These are phyloP conservation scores for Sebastes itinus DNA, from an alignment of 2,797 vertebrate genomes.

Conservation along the genomic window DNA sequence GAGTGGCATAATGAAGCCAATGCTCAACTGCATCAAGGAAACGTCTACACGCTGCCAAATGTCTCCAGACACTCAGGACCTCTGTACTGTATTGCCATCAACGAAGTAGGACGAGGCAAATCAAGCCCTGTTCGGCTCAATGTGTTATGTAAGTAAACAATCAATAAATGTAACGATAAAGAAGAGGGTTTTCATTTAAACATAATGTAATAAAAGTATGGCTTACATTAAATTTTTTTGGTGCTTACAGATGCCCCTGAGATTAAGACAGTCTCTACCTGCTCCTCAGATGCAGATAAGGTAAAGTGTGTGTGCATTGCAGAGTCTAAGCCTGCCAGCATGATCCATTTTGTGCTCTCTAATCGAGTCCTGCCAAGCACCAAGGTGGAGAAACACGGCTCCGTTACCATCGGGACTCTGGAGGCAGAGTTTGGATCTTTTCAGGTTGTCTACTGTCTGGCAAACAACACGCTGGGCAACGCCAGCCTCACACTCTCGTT, in stretches of 20 bases:
- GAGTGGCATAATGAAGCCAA: constrained; percentile 56
- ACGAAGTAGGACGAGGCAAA: constrained; percentile 43
- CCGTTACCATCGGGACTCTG: constrained; percentile 52
- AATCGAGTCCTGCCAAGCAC: constrained; percentile 35
- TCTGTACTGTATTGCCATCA: constrained; percentile 71
- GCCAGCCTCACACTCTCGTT: constrained; percentile 33
- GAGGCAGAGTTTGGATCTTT: constrained; percentile 20
- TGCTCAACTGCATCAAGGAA: constrained; percentile 11
- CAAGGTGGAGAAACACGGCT: constrained; percentile 33
- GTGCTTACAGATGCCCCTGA: constrained; percentile 70
- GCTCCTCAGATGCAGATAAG: constrained; percentile 28
- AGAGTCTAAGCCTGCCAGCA: constrained; percentile 69
- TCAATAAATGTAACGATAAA: background rate
- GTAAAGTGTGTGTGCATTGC: constrained; percentile 69
- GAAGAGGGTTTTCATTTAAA: background rate
- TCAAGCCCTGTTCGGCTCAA: constrained; percentile 57
- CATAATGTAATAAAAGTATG: no score
- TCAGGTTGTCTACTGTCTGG: constrained; percentile 60
- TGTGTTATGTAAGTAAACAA: constrained; percentile 67
- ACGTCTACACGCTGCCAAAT: constrained; percentile 37
- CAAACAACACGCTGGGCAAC: constrained; percentile 67
- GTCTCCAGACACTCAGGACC: constrained; percentile 56
- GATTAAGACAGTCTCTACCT: constrained; percentile 66
- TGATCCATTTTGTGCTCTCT: constrained; percentile 55
- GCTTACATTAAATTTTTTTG: background rate